Conservation (phyloP, 2,797 vertebrate genomes). For the Holocentrus rufus region DNA sequence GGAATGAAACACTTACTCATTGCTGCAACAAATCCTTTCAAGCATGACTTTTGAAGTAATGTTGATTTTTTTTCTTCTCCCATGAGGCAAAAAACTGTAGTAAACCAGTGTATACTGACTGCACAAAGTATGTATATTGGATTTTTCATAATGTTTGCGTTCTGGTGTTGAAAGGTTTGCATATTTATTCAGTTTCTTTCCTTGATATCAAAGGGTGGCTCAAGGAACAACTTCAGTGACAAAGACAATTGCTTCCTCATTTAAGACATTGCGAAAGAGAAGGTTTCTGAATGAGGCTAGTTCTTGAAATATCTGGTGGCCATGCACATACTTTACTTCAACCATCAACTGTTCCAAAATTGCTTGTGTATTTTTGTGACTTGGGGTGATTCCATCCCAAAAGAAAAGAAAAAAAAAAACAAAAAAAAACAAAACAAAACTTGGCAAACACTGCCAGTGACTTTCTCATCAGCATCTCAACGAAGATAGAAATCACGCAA, state of each 20-base stretch:
- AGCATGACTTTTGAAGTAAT: conserved; percentile 73
- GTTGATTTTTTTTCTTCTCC: conserved; percentile 55
- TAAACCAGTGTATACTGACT: conserved; percentile 71
- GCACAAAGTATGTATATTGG: conserved; percentile 77
- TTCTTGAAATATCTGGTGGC: conserved; percentile 9
- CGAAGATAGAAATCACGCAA: conserved; percentile 17
- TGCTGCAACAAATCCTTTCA: conserved; percentile 58
- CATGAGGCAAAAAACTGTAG: conserved; percentile 59
- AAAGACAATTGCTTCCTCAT: conserved; percentile 13
- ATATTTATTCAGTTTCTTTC: conserved; percentile 73
- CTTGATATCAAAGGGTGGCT: conserved; percentile 48
- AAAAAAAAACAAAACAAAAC: conserved; percentile 3
- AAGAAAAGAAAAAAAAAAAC: too few relatives aligned
- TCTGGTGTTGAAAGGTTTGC: conserved; percentile 69
- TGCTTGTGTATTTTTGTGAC: conserved; percentile 54
- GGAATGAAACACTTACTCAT: conserved; percentile 43
- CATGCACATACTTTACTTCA: conserved; percentile 46
- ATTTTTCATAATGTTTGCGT: conserved; percentile 70
- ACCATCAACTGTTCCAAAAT: conserved; percentile 29
- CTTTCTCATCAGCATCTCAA: conserved; percentile 21
- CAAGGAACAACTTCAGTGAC: conserved; percentile 29
- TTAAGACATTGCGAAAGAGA: conserved; percentile 10
- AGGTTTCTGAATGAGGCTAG: conserved; percentile 11
- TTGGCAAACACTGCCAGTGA: conserved; percentile 9
- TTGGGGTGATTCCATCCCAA: conserved; percentile 26